Percentiles rank a stretch among this genome's conserved stretches.
Conservation (phyloP, 2,888 invertebrate species). For the Ophion costatus region DNA sequence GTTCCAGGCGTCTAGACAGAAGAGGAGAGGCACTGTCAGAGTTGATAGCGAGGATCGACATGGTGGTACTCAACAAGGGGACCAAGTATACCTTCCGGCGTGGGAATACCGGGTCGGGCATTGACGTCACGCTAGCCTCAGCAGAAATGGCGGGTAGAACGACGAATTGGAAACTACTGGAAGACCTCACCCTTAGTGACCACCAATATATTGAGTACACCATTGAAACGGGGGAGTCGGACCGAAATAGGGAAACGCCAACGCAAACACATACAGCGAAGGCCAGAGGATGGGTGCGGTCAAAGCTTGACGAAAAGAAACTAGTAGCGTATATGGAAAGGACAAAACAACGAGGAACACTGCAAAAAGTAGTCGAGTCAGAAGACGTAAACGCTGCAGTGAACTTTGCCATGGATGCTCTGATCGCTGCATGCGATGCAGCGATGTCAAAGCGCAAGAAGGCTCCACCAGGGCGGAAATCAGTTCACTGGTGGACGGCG, state of each 20-base stretch:
- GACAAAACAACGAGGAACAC: too few species aligned
- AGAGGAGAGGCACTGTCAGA: constrained; percentile 49
- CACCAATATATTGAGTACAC: constrained; percentile 34
- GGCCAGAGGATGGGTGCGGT: constrained; percentile 23
- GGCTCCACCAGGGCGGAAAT: background rate
- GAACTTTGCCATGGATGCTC: too few species aligned
- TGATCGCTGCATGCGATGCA: too few species aligned
- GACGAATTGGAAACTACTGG: constrained; percentile 31
- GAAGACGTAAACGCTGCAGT: too few species aligned
- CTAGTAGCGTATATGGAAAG: too few species aligned
- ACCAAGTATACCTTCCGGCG: constrained; percentile 31
- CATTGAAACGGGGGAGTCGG: background rate
- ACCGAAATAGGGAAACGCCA: background rate
- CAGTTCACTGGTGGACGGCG: background rate
- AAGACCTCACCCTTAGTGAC: constrained; percentile 48
- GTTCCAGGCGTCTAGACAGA: constrained; percentile 42
- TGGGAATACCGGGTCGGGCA: background rate
- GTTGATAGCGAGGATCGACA: constrained; percentile 19
- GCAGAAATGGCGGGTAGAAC: background rate
- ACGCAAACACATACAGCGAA: background rate
- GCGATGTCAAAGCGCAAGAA: too few species aligned
- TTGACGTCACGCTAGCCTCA: constrained; percentile 21
- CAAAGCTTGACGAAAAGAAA: too few species aligned
- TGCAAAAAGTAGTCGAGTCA: too few species aligned
- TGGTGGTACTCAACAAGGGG: constrained; percentile 44